phyloP scores from a whole-genome alignment of 2,888 invertebrate species.

The Druceiella hillmani region DNA sequence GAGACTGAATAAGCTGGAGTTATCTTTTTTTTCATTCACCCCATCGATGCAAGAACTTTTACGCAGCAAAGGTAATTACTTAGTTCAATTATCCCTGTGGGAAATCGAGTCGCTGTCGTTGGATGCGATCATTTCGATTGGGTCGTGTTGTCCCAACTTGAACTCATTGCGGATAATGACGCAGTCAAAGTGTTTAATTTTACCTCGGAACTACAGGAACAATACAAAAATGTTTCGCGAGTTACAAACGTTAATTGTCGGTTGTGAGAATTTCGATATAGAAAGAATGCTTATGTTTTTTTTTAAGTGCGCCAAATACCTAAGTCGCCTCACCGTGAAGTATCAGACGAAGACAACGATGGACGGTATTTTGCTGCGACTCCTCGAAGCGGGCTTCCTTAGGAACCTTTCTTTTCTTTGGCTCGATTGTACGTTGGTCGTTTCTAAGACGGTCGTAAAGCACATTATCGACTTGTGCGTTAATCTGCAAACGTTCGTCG shows the following conservation, averaged over 20 bases:
- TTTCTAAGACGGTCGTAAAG: conserved; percentile 37
- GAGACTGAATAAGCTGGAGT: conserved; percentile 35
- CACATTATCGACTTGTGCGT: conserved; percentile 38
- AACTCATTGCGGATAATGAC: conserved; percentile 40
- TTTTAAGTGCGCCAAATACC: conserved; percentile 35
- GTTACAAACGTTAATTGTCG: conserved; percentile 38
- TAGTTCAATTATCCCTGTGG: conserved; percentile 45
- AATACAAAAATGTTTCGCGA: conserved; percentile 36
- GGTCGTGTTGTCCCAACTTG: conserved; percentile 40
- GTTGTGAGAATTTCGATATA: conserved; percentile 41
- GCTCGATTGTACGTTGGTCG: conserved; percentile 45
- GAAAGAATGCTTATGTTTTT: conserved; percentile 39
- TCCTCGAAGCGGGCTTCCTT: conserved; percentile 37
- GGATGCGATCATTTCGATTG: conserved; percentile 38
- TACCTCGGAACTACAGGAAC: conserved; percentile 35
- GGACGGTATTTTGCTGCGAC: conserved; percentile 34
- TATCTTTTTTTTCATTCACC: conserved; percentile 45
- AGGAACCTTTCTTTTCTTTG: conserved; percentile 36
- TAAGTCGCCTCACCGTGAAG: conserved; percentile 39
- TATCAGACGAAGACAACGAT: conserved; percentile 42
- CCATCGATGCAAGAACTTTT: conserved; percentile 39
- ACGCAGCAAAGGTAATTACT: conserved; percentile 37
- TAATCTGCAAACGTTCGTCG: conserved; percentile 37
- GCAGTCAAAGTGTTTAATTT: conserved; percentile 37
- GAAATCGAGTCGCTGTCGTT: conserved; percentile 42